phyloP scores from a whole-genome alignment of 1,140 invertebrate species.

The Diachasmimorpha longicaudata region DNA sequence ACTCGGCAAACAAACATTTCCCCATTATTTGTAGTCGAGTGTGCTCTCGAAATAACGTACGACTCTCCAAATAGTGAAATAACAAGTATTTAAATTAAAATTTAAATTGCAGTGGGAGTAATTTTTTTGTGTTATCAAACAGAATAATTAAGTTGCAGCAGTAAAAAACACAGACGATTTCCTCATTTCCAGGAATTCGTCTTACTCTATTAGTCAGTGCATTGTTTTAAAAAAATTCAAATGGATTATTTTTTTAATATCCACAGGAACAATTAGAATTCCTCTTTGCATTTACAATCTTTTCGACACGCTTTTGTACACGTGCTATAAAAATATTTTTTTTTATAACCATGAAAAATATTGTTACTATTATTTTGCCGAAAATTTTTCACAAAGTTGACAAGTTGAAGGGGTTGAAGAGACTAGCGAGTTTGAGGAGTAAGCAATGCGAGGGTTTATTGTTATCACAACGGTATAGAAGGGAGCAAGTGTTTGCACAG shows the following conservation, averaged over 20 bases:
- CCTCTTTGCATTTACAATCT: too few relatives aligned
- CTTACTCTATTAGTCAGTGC: too few relatives aligned
- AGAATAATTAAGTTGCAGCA: background rate
- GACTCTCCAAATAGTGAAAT: background rate
- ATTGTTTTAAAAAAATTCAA: too few relatives aligned
- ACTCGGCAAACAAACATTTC: background rate
- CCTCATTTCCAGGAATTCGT: too few relatives aligned
- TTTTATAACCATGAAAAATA: background rate
- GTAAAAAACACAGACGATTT: background rate
- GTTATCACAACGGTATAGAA: slow-evolving; percentile 45
- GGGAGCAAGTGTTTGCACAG: slow-evolving; percentile 42
- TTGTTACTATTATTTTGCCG: background rate
- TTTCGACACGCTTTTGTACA: too few relatives aligned
- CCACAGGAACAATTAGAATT: too few relatives aligned
- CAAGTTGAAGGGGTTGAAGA: slow-evolving; percentile 3
- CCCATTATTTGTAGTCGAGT: background rate
- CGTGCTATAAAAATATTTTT: background rate
- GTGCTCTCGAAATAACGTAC: background rate
- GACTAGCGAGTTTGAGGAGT: slow-evolving; percentile 17
- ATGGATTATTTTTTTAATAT: too few relatives aligned
- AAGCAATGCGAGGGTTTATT: slow-evolving; percentile 33
- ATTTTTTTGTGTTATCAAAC: background rate
- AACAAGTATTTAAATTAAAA: background rate
- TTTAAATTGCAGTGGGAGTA: background rate
- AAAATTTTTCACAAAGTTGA: slow-evolving; percentile 7